Percentiles rank a stretch among this genome's conserved stretches.
Conservation (phyloP, 2,113 vertebrate species). For the Plecturocebus donacophilus region DNA sequence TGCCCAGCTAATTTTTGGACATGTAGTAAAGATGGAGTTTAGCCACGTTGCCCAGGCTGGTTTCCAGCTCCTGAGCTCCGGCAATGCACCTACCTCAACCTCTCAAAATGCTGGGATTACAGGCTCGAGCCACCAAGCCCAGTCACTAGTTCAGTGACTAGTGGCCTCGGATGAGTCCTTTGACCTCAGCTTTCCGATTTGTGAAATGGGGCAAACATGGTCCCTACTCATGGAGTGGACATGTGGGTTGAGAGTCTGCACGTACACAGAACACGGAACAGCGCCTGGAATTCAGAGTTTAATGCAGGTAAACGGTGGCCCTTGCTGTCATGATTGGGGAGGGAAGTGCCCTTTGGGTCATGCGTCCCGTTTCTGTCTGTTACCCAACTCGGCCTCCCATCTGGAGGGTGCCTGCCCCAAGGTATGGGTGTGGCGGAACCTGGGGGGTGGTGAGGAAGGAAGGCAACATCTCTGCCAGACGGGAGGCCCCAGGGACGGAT, state of each 20-base stretch:
- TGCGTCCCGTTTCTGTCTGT: neutral
- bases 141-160: too few relatives aligned
- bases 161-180: neutral
- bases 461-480: neutral
- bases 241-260: neutral
- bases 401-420: neutral
- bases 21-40: too few relatives aligned
- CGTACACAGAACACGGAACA: neutral
- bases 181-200: neutral
- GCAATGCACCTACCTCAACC: too few relatives aligned
- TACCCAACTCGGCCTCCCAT: too few relatives aligned
- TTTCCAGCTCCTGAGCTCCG: too few relatives aligned
- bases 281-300: fast-evolving
- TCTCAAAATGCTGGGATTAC: too few relatives aligned
- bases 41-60: too few relatives aligned
- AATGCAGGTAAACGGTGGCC: neutral
- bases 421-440: neutral
- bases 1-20: too few relatives aligned
- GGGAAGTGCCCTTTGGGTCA: neutral
- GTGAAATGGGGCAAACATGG: neutral
- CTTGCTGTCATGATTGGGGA: neutral
- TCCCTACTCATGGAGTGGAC: neutral
- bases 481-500: neutral
- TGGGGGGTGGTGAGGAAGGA: neutral
- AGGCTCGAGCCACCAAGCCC: too few relatives aligned